Conservation (phyloP, 1,140 invertebrate species). For the Calosoma granatense region DNA sequence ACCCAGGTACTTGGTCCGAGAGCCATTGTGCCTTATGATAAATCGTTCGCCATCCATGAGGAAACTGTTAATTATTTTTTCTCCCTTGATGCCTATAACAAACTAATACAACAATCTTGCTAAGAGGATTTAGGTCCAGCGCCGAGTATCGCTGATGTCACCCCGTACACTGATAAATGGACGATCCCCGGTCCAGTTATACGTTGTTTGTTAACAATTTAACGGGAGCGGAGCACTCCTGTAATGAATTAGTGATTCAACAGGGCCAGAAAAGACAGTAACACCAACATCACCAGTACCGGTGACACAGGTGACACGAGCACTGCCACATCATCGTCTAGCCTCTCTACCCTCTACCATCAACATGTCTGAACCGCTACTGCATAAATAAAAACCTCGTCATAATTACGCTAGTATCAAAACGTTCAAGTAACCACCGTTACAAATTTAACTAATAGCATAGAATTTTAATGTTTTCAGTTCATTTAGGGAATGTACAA, state of each 20-base stretch:
- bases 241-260: conserved; percentile 1
- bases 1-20: not conserved
- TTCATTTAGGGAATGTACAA: too few species aligned
- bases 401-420: too few species aligned
- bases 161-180: not conserved
- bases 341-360: too few species aligned
- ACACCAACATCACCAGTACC: not conserved
- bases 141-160: not conserved
- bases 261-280: not conserved
- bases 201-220: conserved; percentile 8
- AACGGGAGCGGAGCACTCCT: not conserved
- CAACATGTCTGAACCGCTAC: too few species aligned
- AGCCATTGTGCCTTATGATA: conserved; percentile 1
- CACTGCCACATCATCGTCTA: too few species aligned
- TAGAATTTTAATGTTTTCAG: too few species aligned
- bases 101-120: conserved; percentile 6
- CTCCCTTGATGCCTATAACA: conserved; percentile 6
- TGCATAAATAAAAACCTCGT: too few species aligned
- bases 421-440: too few species aligned
- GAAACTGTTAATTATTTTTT: conserved; percentile 9
- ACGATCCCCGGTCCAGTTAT: not conserved
- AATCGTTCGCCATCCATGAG: not conserved
- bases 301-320: too few species aligned
- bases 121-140: not conserved
- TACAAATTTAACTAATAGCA: too few species aligned